These are phyloP conservation scores for Gallinago media DNA, from an alignment of 2,113 vertebrate genomes.

Conservation along the genomic window DNA sequence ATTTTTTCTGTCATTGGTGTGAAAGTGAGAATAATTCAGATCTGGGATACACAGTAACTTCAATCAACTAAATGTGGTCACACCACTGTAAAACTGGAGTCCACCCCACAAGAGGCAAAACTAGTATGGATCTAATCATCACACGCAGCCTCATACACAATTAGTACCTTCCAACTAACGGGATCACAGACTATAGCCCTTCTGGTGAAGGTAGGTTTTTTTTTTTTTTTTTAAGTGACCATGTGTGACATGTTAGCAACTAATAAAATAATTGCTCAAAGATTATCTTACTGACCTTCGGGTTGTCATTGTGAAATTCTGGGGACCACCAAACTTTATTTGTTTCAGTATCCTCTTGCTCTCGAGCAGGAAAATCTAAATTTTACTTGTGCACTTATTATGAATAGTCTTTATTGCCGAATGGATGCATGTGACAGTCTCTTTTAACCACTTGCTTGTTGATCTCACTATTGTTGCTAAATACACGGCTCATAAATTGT, in stretches of 20 bases:
- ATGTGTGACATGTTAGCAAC: not conserved
- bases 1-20: not conserved
- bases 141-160: not conserved
- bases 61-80: fast-evolving
- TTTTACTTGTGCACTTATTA: not conserved
- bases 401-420: not conserved
- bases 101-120: fast-evolving
- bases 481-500: not conserved
- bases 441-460: not conserved
- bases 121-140: not conserved
- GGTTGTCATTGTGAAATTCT: not conserved
- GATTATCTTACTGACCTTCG: not conserved
- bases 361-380: not conserved
- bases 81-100: fast-evolving
- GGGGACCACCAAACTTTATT: not conserved
- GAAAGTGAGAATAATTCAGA: not conserved
- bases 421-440: not conserved
- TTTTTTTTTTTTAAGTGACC: not conserved
- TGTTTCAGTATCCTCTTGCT: not conserved
- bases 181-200: not conserved
- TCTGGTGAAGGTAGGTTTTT: not conserved
- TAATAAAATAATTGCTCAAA: not conserved
- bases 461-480: not conserved
- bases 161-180: fast-evolving
- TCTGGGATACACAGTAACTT: not conserved